These are phyloP conservation scores for Epinotia ramella DNA, from an alignment of 2,888 invertebrate genomes.

Conservation along the genomic window DNA sequence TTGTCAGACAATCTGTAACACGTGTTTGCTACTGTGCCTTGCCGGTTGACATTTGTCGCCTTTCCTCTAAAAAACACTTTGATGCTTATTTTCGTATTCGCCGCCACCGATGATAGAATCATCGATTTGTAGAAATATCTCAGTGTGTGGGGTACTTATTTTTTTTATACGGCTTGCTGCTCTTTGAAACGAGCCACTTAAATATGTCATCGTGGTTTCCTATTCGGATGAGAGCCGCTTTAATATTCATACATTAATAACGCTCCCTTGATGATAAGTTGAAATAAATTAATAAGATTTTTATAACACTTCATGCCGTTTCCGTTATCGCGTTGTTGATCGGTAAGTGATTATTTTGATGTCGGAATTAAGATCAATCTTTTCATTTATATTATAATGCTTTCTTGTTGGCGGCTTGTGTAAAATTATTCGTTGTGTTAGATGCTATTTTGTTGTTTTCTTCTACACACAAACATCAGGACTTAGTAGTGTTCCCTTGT, in stretches of 20 bases:
- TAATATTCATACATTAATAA: slow-evolving; percentile 72
- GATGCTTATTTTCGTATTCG: slow-evolving; percentile 84
- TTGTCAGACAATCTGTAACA: slow-evolving; percentile 83
- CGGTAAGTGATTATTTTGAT: slow-evolving; percentile 47
- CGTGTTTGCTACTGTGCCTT: slow-evolving; percentile 78
- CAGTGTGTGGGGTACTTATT: slow-evolving; percentile 73
- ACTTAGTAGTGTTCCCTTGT: not conserved
- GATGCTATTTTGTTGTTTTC: not conserved
- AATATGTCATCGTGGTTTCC: slow-evolving; percentile 82
- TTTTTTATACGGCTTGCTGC: slow-evolving; percentile 69
- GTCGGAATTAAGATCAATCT: slow-evolving; percentile 38
- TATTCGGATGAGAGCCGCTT: slow-evolving; percentile 69
- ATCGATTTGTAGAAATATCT: slow-evolving; percentile 81
- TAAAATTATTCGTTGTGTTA: slow-evolving; percentile 12
- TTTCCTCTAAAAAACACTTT: slow-evolving; percentile 82
- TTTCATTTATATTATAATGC: slow-evolving; percentile 30
- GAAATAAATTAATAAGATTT: slow-evolving; percentile 60
- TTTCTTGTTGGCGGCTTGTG: slow-evolving; percentile 16
- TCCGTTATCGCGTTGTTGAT: slow-evolving; percentile 63
- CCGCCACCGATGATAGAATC: slow-evolving; percentile 78
- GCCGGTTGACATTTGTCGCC: slow-evolving; percentile 79
- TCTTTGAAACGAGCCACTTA: slow-evolving; percentile 78
- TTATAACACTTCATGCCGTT: slow-evolving; percentile 61
- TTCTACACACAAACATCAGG: not conserved
- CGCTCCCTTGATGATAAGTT: slow-evolving; percentile 59